Conservation (phyloP, 1,140 invertebrate species). For the Achatina immaculata region DNA sequence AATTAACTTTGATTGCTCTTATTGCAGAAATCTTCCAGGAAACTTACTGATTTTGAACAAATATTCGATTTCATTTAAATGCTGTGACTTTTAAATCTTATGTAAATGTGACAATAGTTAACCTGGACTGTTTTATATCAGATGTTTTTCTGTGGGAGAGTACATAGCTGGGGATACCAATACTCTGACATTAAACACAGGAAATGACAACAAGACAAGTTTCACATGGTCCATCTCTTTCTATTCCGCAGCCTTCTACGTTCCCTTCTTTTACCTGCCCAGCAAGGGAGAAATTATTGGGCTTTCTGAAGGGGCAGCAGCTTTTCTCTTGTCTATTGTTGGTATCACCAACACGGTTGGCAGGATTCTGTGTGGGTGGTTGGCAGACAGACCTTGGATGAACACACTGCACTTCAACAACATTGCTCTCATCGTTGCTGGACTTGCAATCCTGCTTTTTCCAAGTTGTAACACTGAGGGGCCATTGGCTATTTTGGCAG, state of each 20-base stretch:
- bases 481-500: slow-evolving; percentile 84
- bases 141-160: too few species aligned
- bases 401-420: slow-evolving; percentile 77
- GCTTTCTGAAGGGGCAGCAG: slow-evolving; percentile 78
- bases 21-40: too few species aligned
- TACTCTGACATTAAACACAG: too few species aligned
- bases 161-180: too few species aligned
- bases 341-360: slow-evolving; percentile 78
- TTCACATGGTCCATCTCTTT: background rate
- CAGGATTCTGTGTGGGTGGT: slow-evolving; percentile 73
- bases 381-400: slow-evolving; percentile 76
- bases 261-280: slow-evolving; percentile 59
- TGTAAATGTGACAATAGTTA: too few species aligned
- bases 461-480: slow-evolving; percentile 76
- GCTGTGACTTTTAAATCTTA: too few species aligned
- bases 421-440: slow-evolving; percentile 81
- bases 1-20: too few species aligned
- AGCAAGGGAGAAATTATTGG: slow-evolving; percentile 45
- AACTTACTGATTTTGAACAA: too few species aligned
- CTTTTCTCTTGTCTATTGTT: slow-evolving; percentile 89
- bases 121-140: too few species aligned
- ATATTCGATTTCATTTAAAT: too few species aligned
- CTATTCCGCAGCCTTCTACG: slow-evolving; percentile 54
- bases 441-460: slow-evolving; percentile 85
- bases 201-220: too few species aligned